phyloP scores from a whole-genome alignment of 2,888 invertebrate species.

The Vesta saturnalis region DNA sequence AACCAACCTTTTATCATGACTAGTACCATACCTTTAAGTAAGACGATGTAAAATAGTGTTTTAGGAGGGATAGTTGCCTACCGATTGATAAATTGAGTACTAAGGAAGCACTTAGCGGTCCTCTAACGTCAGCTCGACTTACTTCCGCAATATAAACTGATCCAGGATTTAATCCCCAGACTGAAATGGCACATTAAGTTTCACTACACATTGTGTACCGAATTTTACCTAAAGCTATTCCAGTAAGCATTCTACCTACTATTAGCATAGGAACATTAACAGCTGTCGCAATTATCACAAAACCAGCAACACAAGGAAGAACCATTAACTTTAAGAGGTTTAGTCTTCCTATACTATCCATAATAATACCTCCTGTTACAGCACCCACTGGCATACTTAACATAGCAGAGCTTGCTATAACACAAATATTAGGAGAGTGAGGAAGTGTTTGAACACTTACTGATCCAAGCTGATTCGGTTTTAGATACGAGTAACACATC shows the following conservation, averaged over 20 bases:
- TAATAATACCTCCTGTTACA: conserved; percentile 64
- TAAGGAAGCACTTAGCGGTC: conserved; percentile 60
- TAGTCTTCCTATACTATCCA: conserved; percentile 66
- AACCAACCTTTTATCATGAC: conserved; percentile 65
- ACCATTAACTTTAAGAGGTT: conserved; percentile 66
- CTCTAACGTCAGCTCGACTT: conserved; percentile 66
- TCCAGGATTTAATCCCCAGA: conserved; percentile 67
- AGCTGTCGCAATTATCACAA: conserved; percentile 65
- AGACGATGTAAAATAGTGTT: background rate
- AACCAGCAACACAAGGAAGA: conserved; percentile 65
- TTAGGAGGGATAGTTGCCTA: background rate
- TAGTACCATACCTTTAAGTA: conserved; percentile 64
- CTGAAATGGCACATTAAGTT: conserved; percentile 47
- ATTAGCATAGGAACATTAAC: conserved; percentile 63
- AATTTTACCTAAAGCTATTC: conserved; percentile 62
- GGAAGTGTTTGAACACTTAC: background rate
- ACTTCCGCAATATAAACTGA: conserved; percentile 70
- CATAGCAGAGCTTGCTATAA: conserved; percentile 66
- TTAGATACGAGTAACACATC: conserved; percentile 57
- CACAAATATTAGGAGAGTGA: background rate
- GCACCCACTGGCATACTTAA: conserved; percentile 66
- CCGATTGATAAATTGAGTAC: conserved; percentile 1
- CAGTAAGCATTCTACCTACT: conserved; percentile 64
- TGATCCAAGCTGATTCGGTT: conserved; percentile 64
- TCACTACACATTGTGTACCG: background rate